Percentiles rank a stretch among this genome's conserved stretches.
Evolutionary conservation across 2,797 vertebrate species (phyloP).

Genomic region (Eulemur mongoz): DNA sequence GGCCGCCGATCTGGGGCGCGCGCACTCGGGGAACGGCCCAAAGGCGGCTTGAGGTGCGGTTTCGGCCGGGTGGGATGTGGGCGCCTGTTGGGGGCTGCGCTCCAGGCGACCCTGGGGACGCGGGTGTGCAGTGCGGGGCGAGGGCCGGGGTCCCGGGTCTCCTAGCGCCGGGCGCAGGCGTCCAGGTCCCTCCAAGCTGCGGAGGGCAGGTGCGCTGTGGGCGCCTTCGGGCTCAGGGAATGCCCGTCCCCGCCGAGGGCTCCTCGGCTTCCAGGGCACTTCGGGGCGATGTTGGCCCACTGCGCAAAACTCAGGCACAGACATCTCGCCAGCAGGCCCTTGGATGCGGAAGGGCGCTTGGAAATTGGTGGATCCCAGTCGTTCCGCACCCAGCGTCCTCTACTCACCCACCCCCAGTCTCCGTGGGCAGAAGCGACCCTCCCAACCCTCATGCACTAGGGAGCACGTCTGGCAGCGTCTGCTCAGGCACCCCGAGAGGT

Average conservation of each 20-base stretch:
- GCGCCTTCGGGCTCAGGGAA: background rate
- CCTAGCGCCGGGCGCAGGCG: background rate
- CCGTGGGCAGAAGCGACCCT: background rate
- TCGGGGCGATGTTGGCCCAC: no score
- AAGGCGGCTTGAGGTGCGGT: accelerated
- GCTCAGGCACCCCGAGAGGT: no score
- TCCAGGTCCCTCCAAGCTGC: background rate
- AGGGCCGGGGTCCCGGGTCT: background rate
- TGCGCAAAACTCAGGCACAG: background rate
- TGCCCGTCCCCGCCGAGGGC: background rate
- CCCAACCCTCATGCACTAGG: background rate
- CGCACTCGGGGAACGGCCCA: background rate
- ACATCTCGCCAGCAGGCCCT: background rate
- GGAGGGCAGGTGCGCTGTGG: accelerated
- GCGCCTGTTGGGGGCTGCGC: background rate
- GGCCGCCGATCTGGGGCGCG: accelerated
- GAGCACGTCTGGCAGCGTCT: background rate
- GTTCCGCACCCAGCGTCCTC: accelerated
- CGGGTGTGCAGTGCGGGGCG: no score
- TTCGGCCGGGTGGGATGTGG: background rate
- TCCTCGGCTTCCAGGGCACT: background rate
- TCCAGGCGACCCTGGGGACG: background rate
- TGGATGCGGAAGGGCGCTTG: accelerated
- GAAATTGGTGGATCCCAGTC: accelerated
- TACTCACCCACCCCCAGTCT: accelerated